Evolutionary conservation across 2,888 invertebrate genomes (phyloP).

Genomic region (Apantesis nais): DNA sequence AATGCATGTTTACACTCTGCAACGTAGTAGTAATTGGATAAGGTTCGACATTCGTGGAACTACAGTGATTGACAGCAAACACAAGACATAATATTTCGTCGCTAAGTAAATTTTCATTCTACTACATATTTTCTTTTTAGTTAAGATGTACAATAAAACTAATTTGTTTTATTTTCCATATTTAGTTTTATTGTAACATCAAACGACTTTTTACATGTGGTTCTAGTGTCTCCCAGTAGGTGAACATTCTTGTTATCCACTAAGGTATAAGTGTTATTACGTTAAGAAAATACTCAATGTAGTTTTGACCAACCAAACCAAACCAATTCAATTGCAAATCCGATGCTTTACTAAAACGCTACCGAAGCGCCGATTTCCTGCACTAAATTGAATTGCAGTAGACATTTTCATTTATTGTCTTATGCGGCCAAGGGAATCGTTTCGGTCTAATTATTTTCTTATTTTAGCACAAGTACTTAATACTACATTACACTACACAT

Average conservation of each 20-base stretch:
- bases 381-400: not conserved
- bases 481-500: not conserved
- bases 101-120: not conserved
- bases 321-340: not conserved
- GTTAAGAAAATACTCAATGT: not conserved
- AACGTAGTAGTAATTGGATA: not conserved
- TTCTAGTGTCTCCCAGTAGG: not conserved
- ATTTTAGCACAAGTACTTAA: slow-evolving; percentile 17
- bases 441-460: slow-evolving; percentile 43
- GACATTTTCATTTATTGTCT: slow-evolving; percentile 40
- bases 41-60: slow-evolving; percentile 5
- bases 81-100: not conserved
- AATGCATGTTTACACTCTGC: slow-evolving; percentile 1
- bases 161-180: not conserved
- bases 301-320: not conserved
- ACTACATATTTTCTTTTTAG: not conserved
- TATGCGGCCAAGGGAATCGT: slow-evolving; percentile 45
- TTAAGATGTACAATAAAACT: too few species aligned
- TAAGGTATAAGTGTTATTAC: not conserved
- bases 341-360: not conserved
- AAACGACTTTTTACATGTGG: not conserved
- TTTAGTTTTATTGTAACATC: not conserved
- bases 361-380: not conserved
- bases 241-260: too few species aligned
- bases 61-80: not conserved